Percentiles rank a stretch among this genome's conserved stretches.
Evolutionary conservation across 1,140 invertebrate genomes (phyloP).

Genomic region (Yoshiicerus persimilis): DNA sequence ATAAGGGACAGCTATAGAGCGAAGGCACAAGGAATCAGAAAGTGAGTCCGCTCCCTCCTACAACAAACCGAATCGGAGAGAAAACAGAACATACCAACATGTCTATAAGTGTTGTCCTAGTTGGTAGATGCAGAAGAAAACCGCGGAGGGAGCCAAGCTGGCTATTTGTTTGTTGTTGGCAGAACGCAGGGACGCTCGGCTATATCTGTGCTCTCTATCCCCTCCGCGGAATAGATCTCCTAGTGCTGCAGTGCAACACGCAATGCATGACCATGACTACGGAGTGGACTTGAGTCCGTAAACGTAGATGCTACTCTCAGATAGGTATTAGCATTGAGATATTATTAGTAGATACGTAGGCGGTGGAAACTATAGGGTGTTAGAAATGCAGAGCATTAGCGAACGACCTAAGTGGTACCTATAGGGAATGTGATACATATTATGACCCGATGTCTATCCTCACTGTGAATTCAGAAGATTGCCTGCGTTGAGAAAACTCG

Average conservation of each 20-base stretch:
- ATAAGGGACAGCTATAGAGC: too few relatives aligned
- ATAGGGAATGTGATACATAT: neutral
- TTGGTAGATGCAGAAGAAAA: neutral
- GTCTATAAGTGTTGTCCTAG: neutral
- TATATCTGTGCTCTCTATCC: neutral
- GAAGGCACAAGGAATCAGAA: neutral
- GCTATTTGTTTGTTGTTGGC: neutral
- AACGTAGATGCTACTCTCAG: neutral
- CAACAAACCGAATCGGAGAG: neutral
- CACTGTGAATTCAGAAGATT: neutral
- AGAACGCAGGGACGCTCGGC: neutral
- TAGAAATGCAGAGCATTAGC: too few relatives aligned
- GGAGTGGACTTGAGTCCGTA: neutral
- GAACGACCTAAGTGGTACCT: neutral
- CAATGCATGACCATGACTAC: neutral
- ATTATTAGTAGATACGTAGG: neutral
- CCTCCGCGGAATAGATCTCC: neutral
- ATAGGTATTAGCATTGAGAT: neutral
- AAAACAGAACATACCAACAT: neutral
- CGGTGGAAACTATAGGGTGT: too few relatives aligned
- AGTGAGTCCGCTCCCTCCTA: neutral
- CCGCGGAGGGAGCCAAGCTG: neutral
- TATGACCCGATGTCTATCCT: neutral
- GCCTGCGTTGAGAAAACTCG: neutral
- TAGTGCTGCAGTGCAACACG: neutral